Evolutionary conservation across 2,113 vertebrate genomes (phyloP).

Genomic region (Chlamydotis undulata): DNA sequence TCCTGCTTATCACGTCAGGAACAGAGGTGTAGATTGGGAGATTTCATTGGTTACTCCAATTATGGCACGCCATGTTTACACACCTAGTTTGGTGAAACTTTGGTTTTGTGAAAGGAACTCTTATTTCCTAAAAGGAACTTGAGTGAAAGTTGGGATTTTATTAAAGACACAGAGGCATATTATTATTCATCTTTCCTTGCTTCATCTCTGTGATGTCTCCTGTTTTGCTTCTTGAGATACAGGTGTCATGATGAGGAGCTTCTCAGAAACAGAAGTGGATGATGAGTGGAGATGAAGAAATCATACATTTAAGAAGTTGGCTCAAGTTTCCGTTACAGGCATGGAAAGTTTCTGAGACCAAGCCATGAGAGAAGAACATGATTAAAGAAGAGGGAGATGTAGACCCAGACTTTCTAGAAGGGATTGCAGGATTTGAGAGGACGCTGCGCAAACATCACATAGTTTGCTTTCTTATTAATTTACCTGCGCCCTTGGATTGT

Average conservation of each 20-base stretch:
- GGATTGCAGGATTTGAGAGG: slow-evolving; percentile 69
- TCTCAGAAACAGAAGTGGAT: slow-evolving; percentile 70
- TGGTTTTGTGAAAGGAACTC: not conserved
- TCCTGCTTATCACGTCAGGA: not conserved
- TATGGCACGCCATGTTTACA: not conserved
- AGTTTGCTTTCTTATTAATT: slow-evolving; percentile 53
- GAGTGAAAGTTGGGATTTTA: slow-evolving; percentile 63
- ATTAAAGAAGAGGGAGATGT: slow-evolving; percentile 71
- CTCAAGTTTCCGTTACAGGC: slow-evolving; percentile 68
- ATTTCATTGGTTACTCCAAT: not conserved
- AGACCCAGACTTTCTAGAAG: slow-evolving; percentile 68
- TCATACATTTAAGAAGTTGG: slow-evolving; percentile 72
- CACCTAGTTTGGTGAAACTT: not conserved
- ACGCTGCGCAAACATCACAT: slow-evolving; percentile 32
- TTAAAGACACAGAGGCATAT: slow-evolving; percentile 68
- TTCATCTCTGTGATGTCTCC: slow-evolving; percentile 74
- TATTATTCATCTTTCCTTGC: slow-evolving; percentile 63
- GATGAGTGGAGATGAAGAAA: slow-evolving; percentile 73
- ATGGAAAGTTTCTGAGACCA: slow-evolving; percentile 70
- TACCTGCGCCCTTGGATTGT: slow-evolving; percentile 44
- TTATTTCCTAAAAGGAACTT: slow-evolving; percentile 55
- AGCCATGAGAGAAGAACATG: slow-evolving; percentile 68
- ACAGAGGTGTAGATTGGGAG: not conserved
- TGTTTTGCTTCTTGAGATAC: slow-evolving; percentile 76
- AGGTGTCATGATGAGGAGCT: slow-evolving; percentile 73